These are phyloP conservation scores for Peromyscus nudipes DNA, from an alignment of 2,797 vertebrate species.

Conservation along the genomic window DNA sequence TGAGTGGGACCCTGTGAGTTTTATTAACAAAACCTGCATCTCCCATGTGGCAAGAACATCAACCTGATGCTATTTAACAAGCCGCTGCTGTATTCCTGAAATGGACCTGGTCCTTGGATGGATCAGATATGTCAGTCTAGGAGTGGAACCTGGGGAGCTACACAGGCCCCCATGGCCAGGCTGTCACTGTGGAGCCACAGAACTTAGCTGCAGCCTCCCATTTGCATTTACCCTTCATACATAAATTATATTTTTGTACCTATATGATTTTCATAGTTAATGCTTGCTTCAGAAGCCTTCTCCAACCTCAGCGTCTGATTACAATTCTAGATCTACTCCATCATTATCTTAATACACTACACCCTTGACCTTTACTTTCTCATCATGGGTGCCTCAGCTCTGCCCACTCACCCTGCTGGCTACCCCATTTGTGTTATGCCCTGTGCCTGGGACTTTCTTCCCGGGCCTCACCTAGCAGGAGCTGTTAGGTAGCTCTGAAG, in stretches of 20 bases:
- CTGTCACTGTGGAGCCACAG: background rate
- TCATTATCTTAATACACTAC: background rate
- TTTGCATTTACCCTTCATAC: background rate
- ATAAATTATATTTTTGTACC: background rate
- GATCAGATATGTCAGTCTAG: background rate
- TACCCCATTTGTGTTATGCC: background rate
- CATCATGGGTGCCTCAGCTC: background rate
- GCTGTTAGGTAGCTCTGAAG: background rate
- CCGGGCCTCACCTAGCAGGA: background rate
- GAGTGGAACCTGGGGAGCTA: background rate
- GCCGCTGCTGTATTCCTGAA: background rate
- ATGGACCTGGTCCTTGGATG: background rate
- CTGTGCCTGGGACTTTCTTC: background rate
- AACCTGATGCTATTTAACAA: background rate
- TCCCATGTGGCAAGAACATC: background rate
- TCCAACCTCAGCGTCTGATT: background rate
- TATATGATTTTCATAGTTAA: slow-evolving; percentile 2
- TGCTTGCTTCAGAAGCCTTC: background rate
- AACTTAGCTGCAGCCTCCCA: background rate
- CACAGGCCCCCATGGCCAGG: background rate
- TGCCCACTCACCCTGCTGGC: background rate
- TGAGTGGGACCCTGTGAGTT: background rate
- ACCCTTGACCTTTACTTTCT: background rate
- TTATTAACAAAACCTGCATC: background rate
- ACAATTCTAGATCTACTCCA: background rate